Percentiles rank a stretch among this genome's conserved stretches.
Conservation (phyloP, 2,888 invertebrate species). For the Perizoma affinitatum region DNA sequence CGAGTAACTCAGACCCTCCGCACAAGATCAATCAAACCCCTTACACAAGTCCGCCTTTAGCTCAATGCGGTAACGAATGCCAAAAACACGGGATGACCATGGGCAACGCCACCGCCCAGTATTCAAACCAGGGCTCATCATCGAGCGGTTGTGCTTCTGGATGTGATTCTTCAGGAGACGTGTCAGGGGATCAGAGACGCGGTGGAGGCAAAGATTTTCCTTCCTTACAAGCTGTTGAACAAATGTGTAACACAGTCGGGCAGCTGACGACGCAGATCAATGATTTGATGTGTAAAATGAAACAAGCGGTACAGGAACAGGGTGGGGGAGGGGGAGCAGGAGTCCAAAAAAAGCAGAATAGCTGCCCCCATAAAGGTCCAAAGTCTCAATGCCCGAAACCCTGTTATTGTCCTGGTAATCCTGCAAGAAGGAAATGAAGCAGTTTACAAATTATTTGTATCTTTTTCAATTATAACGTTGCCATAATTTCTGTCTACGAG, state of each 20-base stretch:
- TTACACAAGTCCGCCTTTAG: conserved; percentile 39
- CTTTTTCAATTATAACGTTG: too few relatives aligned
- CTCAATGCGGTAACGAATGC: conserved; percentile 50
- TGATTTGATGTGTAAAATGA: conserved; percentile 50
- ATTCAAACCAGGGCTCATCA: conserved; percentile 29
- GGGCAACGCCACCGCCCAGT: too few relatives aligned
- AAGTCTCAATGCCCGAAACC: conserved; percentile 52
- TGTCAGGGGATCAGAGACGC: conserved; percentile 34
- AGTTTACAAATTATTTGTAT: too few relatives aligned
- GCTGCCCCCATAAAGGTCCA: conserved; percentile 37
- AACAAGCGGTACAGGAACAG: conserved; percentile 28
- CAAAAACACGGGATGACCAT: conserved; percentile 38
- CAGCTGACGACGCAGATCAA: conserved; percentile 51
- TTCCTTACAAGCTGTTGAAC: conserved; percentile 39
- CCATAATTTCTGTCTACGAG: too few relatives aligned
- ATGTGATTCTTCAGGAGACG: conserved; percentile 23
- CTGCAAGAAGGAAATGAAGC: conserved; percentile 10
- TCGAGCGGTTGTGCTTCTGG: conserved; percentile 31
- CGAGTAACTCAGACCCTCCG: conserved; percentile 38
- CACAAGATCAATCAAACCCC: conserved; percentile 17
- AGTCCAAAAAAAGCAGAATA: conserved; percentile 1
- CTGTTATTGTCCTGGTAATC: conserved; percentile 27
- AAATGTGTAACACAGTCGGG: conserved; percentile 58
- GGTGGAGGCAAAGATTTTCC: conserved; percentile 21
- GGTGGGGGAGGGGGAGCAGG: conserved; percentile 3